Base-by-base conservation (phyloP, 2,113 vertebrate species). In the Psettodes erumei region DNA sequence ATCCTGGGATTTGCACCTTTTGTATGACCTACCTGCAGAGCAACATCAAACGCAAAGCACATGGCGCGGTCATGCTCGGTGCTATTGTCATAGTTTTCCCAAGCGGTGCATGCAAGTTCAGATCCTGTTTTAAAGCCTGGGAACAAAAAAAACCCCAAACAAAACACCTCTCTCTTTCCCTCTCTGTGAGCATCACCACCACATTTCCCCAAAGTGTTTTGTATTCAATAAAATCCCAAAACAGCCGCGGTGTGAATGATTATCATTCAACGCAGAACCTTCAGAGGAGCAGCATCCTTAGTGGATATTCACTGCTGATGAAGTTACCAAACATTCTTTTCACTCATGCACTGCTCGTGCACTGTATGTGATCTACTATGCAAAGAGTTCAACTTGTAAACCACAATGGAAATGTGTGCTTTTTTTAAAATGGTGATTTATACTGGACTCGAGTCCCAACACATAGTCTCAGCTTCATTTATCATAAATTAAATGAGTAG, bases 131-230 rank as follows among this genome's bases (percentile, higher is more conserved):
- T 60, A 67, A 56, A 43, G 23, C 66, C 28, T 61, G 42, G 8
- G n/a, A n/a, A n/a, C n/a, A n/a, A n/a, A n/a, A 11, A 54, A 71
- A 63, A 3, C 11, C 4, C 21, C n/a, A n/a, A n/a, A n/a, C n/a
- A n/a, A n/a, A n/a, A n/a, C n/a, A n/a, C n/a, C n/a, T n/a, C n/a
- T n/a, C n/a, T n/a, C n/a, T n/a, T n/a, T n/a, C n/a, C 16, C 38
- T 53, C 23, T 48, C 18, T 53, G 15, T 53, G 19, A 8, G 38
- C 27, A 18, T 30, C 33, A 35, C 33, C 42, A 50, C 15, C 35
- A 67, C 50, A 62, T 75, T 85, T 77, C 62, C 1, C 51, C 4
- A 3, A 25, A 10, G 28, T 59, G 53, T 40, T 71, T 28, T 54
- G 30, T 47, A 61, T 47, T 62, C 23, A 58, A 21, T 43, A 54